These are phyloP conservation scores for Eonycteris spelaea DNA, from an alignment of 2,113 vertebrate species.

Conservation along the genomic window DNA sequence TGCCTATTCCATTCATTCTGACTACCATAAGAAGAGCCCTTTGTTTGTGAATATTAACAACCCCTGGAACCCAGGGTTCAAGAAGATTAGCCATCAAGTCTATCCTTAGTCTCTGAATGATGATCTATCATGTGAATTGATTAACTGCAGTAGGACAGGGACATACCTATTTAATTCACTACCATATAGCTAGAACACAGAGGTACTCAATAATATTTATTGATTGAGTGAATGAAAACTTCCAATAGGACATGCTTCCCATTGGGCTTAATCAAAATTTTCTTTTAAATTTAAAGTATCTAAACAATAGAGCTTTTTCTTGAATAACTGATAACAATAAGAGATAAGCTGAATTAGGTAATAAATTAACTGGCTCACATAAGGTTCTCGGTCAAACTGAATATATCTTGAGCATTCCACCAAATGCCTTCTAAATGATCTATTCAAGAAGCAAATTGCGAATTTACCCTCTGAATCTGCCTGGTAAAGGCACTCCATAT, in stretches of 20 bases:
- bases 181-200: neutral
- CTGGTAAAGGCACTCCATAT: neutral
- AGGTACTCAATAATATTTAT: neutral
- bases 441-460: neutral
- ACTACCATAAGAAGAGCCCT: neutral
- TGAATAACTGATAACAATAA: neutral
- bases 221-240: neutral
- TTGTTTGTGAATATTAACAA: neutral
- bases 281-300: neutral
- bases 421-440: neutral
- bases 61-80: neutral
- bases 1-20: neutral
- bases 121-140: neutral
- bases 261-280: neutral
- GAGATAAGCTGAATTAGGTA: neutral
- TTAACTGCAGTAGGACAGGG: neutral
- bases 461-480: neutral
- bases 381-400: neutral
- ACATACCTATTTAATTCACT: neutral
- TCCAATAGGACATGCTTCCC: neutral
- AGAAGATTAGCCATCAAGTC: neutral
- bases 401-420: neutral
- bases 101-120: neutral
- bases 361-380: neutral
- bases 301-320: neutral